Conservation (phyloP, 2,113 vertebrate genomes). For the Redunca redunca region DNA sequence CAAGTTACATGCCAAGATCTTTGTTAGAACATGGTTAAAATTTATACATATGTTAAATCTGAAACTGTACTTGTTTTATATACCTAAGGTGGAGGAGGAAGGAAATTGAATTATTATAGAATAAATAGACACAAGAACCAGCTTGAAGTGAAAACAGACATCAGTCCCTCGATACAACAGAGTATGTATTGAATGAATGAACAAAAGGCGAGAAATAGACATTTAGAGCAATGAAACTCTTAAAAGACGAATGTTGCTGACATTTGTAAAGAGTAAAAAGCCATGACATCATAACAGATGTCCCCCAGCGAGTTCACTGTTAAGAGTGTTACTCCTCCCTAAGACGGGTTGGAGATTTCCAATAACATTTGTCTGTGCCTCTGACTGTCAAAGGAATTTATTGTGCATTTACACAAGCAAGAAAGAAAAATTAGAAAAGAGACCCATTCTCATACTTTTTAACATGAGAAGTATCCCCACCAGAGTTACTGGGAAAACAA, state of each 20-base stretch:
- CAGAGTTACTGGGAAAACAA: constrained; percentile 51
- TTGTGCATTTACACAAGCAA: constrained; percentile 61
- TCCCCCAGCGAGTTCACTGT: constrained; percentile 45
- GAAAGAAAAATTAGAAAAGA: constrained; percentile 69
- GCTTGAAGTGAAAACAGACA: constrained; percentile 1
- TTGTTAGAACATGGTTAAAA: neutral
- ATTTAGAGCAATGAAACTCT: constrained; percentile 40
- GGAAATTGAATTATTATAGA: constrained; percentile 2
- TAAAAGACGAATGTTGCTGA: constrained; percentile 67
- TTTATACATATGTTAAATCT: neutral
- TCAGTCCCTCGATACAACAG: neutral
- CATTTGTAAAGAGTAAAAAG: constrained; percentile 72
- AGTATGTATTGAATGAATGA: constrained; percentile 42
- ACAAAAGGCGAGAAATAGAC: constrained; percentile 46
- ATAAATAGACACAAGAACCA: neutral
- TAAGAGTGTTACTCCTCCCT: constrained; percentile 32
- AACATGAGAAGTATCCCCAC: constrained; percentile 48
- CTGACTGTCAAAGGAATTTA: constrained; percentile 66
- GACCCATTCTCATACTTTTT: constrained; percentile 46
- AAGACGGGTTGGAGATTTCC: constrained; percentile 44
- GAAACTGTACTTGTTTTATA: neutral
- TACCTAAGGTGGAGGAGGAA: neutral
- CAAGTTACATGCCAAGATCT: neutral
- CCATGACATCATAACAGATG: constrained; percentile 70
- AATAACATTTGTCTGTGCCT: constrained; percentile 58